Base-by-base conservation (phyloP, 2,888 invertebrate species). In the Heliconius sara region DNA sequence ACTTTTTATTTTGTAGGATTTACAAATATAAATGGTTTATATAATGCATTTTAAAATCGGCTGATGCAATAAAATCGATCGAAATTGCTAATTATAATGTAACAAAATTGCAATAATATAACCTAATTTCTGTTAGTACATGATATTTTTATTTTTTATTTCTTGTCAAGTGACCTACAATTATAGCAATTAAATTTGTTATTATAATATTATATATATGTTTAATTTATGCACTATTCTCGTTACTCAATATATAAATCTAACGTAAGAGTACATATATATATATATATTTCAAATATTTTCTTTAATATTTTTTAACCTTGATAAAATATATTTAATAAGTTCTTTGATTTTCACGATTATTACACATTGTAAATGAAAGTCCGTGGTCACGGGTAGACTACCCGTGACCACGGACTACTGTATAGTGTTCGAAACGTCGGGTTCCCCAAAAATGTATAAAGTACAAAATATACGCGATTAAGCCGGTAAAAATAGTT, bases 21-120 rank as follows among this genome's bases (percentile, higher is more conserved):
- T 66, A 22, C n/a, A 73, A 71, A 39, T n/a, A 30, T 52, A 77
- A 47, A n/a, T 67, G 68, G 30, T 75, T 81, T 81, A 77, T 75
- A 76, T 76, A 77, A 81, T 70, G 75, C 74, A 52, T 79, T 76
- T 77, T 79, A 65, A 81, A 79, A 74, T 66, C 25, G 13, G 39
- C 71, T 80, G 57, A 79, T 68, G 79, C 72, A 82, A 80, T 75
- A 65, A 75, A 34, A 78, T 80, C 63, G 75, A 79, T 68, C 71
- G 79, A 67, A 77, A 74, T 72, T 39, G 34, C 60, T 77, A 76
- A 78, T 81, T 78, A 81, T 77, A 76, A 67, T 74, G 74, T 77
- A 57, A 68, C 52, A 80, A 82, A 77, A 80, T 79, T 68, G 68
- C 75, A 79, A 76, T 57, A 60, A 65, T 22, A 30, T 76, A 77